Base-by-base conservation (phyloP, 2,888 invertebrate genomes). In the Drosophila infuscata region DNA sequence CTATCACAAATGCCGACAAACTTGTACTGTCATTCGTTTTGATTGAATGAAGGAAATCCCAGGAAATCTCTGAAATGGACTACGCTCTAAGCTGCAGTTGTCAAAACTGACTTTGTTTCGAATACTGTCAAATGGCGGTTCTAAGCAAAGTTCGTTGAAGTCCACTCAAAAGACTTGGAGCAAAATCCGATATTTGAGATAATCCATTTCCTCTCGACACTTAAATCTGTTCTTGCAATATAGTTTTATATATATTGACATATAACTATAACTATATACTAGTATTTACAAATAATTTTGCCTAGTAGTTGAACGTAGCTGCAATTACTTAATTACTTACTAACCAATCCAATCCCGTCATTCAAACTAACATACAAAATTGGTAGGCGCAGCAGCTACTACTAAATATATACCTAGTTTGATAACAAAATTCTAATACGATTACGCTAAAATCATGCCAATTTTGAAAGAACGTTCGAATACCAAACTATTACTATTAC, bases 1-100 rank as follows among this genome's bases (percentile, higher is more conserved):
- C 41, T 32, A 43, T 35, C 48, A 46, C 49, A 59, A 60, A 51
- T 79, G 58, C 35, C 49, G 68, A 70, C 74, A 69, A 68, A 83
- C 71, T 79, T 83, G 82, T 83, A 82, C 80, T 88, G 85, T 70
- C 73, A 79, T 63, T 73, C 77, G 88, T 84, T 84, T 79, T 60
- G 65, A 73, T 83, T 76, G 66, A 74, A 54, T 59, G 43, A 62
- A 49, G 59, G 59, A 79, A 75, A 60, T 62, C 20, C n/a, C 12
- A 53, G 20, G 20, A 38, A 56, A 48, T 66, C 65, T 74, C 75
- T 61, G 30, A 58, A 70, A 61, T 46, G 69, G 63, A 73, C 54
- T 38, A 6, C 35, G 15, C 57, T 36, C 41, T 20, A 48, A 54
- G 54, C 61, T 41, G n/a, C 2, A 48, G 58, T 43, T 53, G 36